A percentile compares a stretch with the other conserved stretches of the same genome.
Evolutionary conservation across 2,797 vertebrate genomes (phyloP).

Genomic region (Girardinus metallicus): DNA sequence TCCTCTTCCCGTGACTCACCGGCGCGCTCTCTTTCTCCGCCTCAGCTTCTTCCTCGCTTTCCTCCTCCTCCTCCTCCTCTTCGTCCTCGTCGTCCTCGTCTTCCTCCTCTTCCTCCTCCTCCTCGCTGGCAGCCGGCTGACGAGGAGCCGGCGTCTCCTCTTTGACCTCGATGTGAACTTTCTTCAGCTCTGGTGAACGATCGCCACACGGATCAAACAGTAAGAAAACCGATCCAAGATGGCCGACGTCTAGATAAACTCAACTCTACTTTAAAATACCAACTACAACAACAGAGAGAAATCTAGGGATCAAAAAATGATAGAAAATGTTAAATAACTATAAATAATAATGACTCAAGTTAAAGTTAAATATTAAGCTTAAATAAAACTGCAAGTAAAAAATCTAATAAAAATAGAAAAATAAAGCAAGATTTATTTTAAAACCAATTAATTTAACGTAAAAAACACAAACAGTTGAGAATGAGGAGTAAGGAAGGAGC

Average conservation of each 20-base stretch:
- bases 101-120: slow-evolving; percentile 86
- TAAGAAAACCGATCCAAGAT: neutral
- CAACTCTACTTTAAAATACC: no score
- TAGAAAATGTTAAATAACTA: no score
- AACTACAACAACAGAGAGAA: no score
- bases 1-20: slow-evolving; percentile 71
- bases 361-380: neutral
- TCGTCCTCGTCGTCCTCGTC: slow-evolving; percentile 86
- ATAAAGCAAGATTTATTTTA: neutral
- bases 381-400: neutral
- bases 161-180: slow-evolving; percentile 94
- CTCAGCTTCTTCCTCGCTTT: slow-evolving; percentile 86
- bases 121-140: slow-evolving; percentile 72
- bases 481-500: neutral
- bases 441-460: neutral
- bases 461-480: neutral
- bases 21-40: slow-evolving; percentile 45
- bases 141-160: slow-evolving; percentile 76
- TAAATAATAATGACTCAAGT: no score
- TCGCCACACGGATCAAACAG: no score
- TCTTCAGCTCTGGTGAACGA: slow-evolving; percentile 84
- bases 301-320: no score
- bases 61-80: slow-evolving; percentile 85
- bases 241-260: neutral
- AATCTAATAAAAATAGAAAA: neutral